These are phyloP conservation scores for Chromobotia macracanthus DNA, from an alignment of 2,797 vertebrate species.

Conservation along the genomic window DNA sequence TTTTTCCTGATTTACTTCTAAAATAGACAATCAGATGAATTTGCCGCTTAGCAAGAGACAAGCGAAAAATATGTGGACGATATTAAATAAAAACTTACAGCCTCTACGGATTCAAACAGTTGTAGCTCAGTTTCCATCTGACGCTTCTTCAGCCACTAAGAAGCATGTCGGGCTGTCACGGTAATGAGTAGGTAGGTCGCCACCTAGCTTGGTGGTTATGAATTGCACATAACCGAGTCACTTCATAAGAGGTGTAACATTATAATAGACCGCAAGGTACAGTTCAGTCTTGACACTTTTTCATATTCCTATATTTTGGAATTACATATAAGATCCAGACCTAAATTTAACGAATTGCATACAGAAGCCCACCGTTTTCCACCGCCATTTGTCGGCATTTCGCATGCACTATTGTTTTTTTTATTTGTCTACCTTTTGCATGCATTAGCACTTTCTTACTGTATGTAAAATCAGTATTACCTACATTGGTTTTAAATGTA, in stretches of 20 bases:
- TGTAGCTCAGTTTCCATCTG: background rate
- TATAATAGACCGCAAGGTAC: background rate
- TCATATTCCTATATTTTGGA: background rate
- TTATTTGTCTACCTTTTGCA: background rate
- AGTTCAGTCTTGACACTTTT: background rate
- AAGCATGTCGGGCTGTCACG: background rate
- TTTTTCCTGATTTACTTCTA: background rate
- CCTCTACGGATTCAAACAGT: slow-evolving; percentile 1
- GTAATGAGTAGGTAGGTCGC: background rate
- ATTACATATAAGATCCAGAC: background rate
- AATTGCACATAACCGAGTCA: background rate
- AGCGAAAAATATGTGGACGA: background rate
- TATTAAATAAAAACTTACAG: slow-evolving; percentile 36
- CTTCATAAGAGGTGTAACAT: background rate
- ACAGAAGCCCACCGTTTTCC: background rate
- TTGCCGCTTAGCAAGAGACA: background rate
- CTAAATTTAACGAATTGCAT: background rate
- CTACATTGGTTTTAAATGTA: background rate
- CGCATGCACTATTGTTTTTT: background rate
- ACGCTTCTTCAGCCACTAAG: slow-evolving; percentile 6
- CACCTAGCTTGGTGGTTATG: slow-evolving; percentile 30
- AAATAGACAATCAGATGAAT: background rate
- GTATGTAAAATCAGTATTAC: background rate
- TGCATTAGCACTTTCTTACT: background rate
- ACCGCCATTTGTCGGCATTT: background rate